Evolutionary conservation across 2,888 invertebrate genomes (phyloP).

Genomic region (Orchestes rusci): DNA sequence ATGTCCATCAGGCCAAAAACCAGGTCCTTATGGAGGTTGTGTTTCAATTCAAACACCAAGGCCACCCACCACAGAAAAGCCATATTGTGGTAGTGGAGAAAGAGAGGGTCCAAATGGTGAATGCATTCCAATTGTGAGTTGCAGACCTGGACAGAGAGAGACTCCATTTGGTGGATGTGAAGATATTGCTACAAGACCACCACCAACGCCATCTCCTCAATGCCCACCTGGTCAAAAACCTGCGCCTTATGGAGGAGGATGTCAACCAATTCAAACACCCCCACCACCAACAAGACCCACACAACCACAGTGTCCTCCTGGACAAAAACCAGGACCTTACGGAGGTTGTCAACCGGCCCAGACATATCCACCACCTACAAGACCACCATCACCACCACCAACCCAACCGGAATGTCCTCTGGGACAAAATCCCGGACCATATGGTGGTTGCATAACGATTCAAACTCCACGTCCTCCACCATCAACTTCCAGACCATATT

Average conservation of each 20-base stretch:
- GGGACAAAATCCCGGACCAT: slow-evolving; percentile 18
- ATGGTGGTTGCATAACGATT: slow-evolving; percentile 28
- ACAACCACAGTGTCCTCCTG: slow-evolving; percentile 22
- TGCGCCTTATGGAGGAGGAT: slow-evolving; percentile 13
- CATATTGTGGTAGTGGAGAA: slow-evolving; percentile 21
- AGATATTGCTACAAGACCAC: neutral
- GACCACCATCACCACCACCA: slow-evolving; percentile 18
- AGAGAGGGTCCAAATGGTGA: slow-evolving; percentile 17
- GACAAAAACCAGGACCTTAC: slow-evolving; percentile 10
- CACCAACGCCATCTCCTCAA: neutral
- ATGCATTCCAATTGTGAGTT: slow-evolving; percentile 8
- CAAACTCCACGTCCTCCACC: slow-evolving; percentile 1
- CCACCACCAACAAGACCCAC: no score
- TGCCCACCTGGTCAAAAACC: slow-evolving; percentile 18
- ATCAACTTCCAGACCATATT: slow-evolving; percentile 5
- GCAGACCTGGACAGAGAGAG: neutral
- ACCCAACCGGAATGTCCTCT: slow-evolving; percentile 22
- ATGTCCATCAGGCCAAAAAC: slow-evolving; percentile 10
- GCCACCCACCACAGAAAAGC: slow-evolving; percentile 3
- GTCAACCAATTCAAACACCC: slow-evolving; percentile 7
- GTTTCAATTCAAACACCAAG: slow-evolving; percentile 1
- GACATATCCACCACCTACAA: neutral
- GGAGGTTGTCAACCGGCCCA: slow-evolving; percentile 11
- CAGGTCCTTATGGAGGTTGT: slow-evolving; percentile 14
- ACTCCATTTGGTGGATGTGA: neutral